Evolutionary conservation across 2,113 vertebrate species (phyloP), one percentile per base, ranked within the genome.

Genomic region (Anseranas semipalmata): DNA sequence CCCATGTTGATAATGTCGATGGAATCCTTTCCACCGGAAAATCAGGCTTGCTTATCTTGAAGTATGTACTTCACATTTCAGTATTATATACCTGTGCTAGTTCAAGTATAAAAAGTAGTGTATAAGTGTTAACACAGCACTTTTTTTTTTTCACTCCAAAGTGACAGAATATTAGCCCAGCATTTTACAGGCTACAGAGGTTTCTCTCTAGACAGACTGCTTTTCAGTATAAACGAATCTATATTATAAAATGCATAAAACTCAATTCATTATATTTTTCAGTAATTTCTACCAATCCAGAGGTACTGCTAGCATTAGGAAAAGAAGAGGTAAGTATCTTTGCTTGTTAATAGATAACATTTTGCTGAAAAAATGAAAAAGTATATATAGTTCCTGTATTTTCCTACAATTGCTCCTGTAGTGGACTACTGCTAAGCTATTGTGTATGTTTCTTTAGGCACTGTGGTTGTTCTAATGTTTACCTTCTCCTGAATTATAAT

Each of bases 251-350:
- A 1, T 32, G 39, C 15, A 46, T 62, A 71, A 83, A 41, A 20
- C 9, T 12, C 19, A 53, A 52, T 76, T 63, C 0, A 10, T 96
- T 97, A 92, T 97, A 22, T 97, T 97, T 97, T 97, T 96, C 74
- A 98, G 98, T 96, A 74, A 81, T 95, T 93, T 95, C 97, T 35
- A 9, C 94, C n/a, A 95, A 87, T 94, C 95, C 97, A 72, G 95
- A 97, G 45, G 19, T 96, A 84, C 82, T 98, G 59, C 5, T 97
- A 85, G 48, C 93, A 85, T 71, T 97, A 81, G 98, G 98, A 96
- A 96, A 95, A 95, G 91, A 98, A 87, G 96, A 98, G 98, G 98
- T 98, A 98, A 98, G 97, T 95, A 9, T 81, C 55, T 93, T 91
- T 82, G n/a, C 66, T 63, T 65, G 63, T 73, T 91, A 93, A 78